Conservation (phyloP, 2,797 vertebrate species). For the Anabacerthia variegaticeps region DNA sequence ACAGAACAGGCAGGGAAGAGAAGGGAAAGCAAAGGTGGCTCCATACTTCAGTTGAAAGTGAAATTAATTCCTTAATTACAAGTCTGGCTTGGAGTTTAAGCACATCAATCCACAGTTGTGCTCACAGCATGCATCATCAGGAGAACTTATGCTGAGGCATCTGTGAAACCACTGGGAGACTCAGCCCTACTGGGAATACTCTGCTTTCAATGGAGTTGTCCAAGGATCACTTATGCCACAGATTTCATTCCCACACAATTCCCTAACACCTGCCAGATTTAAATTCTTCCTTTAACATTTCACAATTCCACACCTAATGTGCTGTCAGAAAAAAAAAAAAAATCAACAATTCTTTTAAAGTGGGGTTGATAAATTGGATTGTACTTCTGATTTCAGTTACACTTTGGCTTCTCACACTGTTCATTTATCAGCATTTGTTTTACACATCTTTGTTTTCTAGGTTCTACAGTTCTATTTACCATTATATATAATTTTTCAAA, state of each 20-base stretch:
- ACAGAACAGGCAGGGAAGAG: conserved; percentile 36
- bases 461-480: background rate
- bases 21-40: conserved; percentile 52
- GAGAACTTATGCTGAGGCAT: background rate
- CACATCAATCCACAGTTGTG: background rate
- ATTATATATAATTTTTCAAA: background rate
- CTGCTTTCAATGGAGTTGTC: background rate
- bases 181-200: background rate
- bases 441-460: background rate
- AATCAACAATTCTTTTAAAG: background rate
- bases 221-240: background rate
- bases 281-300: background rate
- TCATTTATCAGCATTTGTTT: background rate
- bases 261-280: background rate
- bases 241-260: background rate
- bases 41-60: conserved; percentile 38
- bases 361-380: background rate
- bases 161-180: background rate
- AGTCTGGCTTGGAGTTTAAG: background rate
- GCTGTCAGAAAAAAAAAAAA: background rate
- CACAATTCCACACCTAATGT: background rate
- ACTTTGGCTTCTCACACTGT: background rate
- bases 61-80: background rate
- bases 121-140: background rate
- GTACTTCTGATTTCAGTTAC: background rate